phyloP scores from a whole-genome alignment of 2,797 vertebrate genomes.

The Brachymystax lenok region DNA sequence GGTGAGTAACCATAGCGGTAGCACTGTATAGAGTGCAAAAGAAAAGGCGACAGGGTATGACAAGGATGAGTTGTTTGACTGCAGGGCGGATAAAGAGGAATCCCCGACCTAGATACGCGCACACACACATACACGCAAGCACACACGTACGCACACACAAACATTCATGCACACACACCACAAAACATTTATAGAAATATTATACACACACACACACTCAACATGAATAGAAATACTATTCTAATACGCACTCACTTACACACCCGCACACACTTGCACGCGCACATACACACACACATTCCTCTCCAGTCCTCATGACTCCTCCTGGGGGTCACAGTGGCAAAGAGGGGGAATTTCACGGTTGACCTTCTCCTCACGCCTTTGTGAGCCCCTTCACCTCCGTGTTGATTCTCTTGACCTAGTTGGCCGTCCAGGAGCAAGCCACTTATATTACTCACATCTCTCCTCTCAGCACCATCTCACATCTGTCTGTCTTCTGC shows the following conservation, averaged over 20 bases:
- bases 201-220: neutral
- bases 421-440: conserved; percentile 78
- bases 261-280: neutral
- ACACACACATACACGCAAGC: neutral
- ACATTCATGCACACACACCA: conserved; percentile 20
- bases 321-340: conserved; percentile 66
- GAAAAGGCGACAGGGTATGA: conserved; percentile 63
- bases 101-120: conserved; percentile 32
- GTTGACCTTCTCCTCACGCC: conserved; percentile 80
- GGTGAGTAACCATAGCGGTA: no score
- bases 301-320: conserved; percentile 45
- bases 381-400: conserved; percentile 76
- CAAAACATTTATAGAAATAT: conserved; percentile 11
- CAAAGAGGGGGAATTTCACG: conserved; percentile 72
- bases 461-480: conserved; percentile 53
- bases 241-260: neutral
- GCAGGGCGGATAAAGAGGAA: conserved; percentile 35
- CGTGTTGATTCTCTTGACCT: conserved; percentile 81
- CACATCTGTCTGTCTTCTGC: conserved; percentile 28
- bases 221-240: neutral
- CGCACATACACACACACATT: conserved; percentile 12
- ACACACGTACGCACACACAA: neutral
- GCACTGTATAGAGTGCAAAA: conserved; percentile 42
- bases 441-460: conserved; percentile 76
- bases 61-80: conserved; percentile 49